Base-by-base conservation (phyloP, 2,113 vertebrate species). In the Callipepla squamata region DNA sequence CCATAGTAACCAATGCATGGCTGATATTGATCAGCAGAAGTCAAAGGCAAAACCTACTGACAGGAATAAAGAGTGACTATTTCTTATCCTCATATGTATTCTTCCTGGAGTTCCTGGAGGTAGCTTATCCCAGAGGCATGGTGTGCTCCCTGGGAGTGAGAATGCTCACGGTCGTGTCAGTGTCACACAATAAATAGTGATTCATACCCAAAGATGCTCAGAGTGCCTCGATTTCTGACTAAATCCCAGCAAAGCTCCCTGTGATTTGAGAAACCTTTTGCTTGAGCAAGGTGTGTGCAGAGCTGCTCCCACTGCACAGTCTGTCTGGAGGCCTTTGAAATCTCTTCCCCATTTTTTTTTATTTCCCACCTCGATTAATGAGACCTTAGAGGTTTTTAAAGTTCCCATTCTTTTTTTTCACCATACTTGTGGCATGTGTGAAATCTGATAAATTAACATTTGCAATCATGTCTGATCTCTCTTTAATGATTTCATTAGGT, bases 1-100 rank as follows among this genome's bases (percentile, higher is more conserved):
- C 96, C 96, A 97, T 88, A 97, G 96, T 98, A 98, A 98, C 97
- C 95, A 95, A 96, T 96, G 97, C 94, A 87, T 7, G 96, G 96
- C 93, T 97, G 95, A 98, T 98, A 97, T 97, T 97, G 97, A 98
- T 98, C 97, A 97, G 96, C 16, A 8, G 76, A 97, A 97, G 97
- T 98, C 97, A 98, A 98, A 98, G 97, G 97, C 96, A 95, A 91
- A 97, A 96, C 95, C 96, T 89, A 96, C 97, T 95, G 96, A 96
- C 96, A 97, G 93, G 96, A 98, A 98, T 97, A 97, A 98, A 97
- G 95, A 96, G 92, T 32, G 62, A 92, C 96, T 97, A 38, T 97
- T 96, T 96, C 88, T 95, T 96, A 97, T 93, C 93, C 97, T 98
- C 97, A 62, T 36, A 96, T 92, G 88, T 92, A 91, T 97, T 97